Evolutionary conservation across 1,140 invertebrate genomes (phyloP), one percentile per base, ranked within the genome.

Genomic region (Heliconius melpomene): DNA sequence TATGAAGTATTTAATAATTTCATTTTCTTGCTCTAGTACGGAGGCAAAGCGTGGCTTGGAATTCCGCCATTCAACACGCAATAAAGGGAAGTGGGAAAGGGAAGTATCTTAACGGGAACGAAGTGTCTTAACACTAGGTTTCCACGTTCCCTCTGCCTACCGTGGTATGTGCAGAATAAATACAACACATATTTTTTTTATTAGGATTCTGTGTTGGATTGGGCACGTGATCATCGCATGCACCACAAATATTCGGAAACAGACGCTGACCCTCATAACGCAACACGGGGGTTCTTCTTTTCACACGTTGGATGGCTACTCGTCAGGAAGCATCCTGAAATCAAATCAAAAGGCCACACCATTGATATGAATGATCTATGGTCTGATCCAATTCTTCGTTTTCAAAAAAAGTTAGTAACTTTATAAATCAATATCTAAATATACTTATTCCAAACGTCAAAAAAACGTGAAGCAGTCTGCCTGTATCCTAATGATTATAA

Each of bases 251-350:
- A 96, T 90, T 96, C 96, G 0, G 97, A 78, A 72, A 98, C 97
- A 0, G 95, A 97, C 80, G 97, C 97, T 0, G 97, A 98, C 87
- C 97, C 97, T 2, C 97, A 98, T 87, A 97, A 98, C 86, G 96
- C 97, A 0, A 96, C 96, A 26, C 95, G 97, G n/a, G 97, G 97
- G 5, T 98, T 98, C 89, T 98, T 98, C 94, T 98, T 98, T 90
- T 95, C 97, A 1, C 98, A 98, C 84, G 95, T 98, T 52, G 97
- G 97, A 11, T 98, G 97, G 98, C 90, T 98, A 74, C 93, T 98
- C 85, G 96, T 97, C 79, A 95, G 95, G 78, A 97, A 98, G 87
- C 97, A 98, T 87, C 97, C 97, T 0, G 96, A 97, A 70, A 97
- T 98, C 52, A 97, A 95, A 77, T 94, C 91, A 7, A 97, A 96